Conservation (phyloP, 2,888 invertebrate genomes). For the Ariolimax columbianus region DNA sequence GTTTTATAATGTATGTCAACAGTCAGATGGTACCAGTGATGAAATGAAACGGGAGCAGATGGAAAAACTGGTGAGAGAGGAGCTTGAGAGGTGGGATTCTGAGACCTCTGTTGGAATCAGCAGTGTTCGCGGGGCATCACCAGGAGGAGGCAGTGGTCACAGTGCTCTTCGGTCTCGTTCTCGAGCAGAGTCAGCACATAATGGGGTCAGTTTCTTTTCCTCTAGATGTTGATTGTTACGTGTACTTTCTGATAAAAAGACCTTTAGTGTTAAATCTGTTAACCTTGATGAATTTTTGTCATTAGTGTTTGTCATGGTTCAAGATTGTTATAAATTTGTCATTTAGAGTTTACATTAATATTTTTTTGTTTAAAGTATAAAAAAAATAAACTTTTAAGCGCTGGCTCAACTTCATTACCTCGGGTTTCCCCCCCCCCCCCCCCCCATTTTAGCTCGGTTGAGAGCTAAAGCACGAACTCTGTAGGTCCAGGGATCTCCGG, state of each 20-base stretch:
- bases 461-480: no score
- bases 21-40: constrained; percentile 77
- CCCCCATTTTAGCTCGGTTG: no score
- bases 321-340: not conserved
- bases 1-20: constrained; percentile 18
- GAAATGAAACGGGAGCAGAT: constrained; percentile 79
- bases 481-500: no score
- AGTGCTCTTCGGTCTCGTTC: constrained; percentile 62
- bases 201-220: constrained; percentile 53
- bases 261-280: not conserved
- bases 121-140: constrained; percentile 68
- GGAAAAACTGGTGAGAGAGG: constrained; percentile 79
- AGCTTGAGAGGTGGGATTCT: constrained; percentile 78
- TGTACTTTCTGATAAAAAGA: not conserved
- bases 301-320: not conserved
- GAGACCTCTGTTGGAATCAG: constrained; percentile 71
- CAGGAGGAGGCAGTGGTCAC: constrained; percentile 62
- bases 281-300: no score
- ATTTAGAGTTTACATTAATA: no score
- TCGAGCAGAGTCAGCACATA: constrained; percentile 67
- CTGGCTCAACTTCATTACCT: no score
- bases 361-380: no score
- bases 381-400: no score
- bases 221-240: not conserved
- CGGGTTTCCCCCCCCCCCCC: no score